Base-by-base conservation (phyloP, 2,113 vertebrate species). In the Periophthalmodon schlosseri region DNA sequence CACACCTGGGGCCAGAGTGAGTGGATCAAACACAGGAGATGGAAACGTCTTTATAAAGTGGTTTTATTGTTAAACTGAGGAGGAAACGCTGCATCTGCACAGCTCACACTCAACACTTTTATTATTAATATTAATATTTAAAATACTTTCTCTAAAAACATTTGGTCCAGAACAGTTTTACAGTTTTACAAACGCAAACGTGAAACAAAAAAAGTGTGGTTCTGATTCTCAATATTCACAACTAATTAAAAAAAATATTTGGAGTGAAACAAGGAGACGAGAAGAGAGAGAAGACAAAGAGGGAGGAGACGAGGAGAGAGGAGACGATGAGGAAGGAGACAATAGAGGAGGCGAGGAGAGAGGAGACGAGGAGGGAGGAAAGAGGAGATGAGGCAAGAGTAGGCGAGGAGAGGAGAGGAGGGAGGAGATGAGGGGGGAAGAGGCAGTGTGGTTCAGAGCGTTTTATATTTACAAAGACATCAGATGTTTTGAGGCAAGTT, bases 111-210 rank as follows among this genome's bases (percentile, higher is more conserved):
- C 52, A 21, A 10, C 20, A 54, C 20, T 8, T n/a, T 20, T 57
- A n/a, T 57, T 57, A 57, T 21, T 57, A 57, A 57, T 57, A 57
- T 57, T 57, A 57, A 57, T 57, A 57, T 57, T 54, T 57, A 57
- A 57, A 57, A 57, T 57, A 57, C 54, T 57, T 57, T 57, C 54
- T 57, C 54, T 57, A 57, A 54, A 57, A 57, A 57, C 54, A 23
- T 21, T 57, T 57, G 54, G n/a, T 57, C 54, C 54, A 52, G 49
- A 52, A 52, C 49, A 50, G 14, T 50, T 50, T 50, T 14, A 50
- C 49, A 50, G 49, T 50, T 50, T 50, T 50, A 50, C 49, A 52
- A 52, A 52, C 16, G 16, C 16, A 16, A 56, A 21, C 14, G 49
- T 14, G 49, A 56, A 56, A 56, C 20, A 50, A 16, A 7, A 5